Conservation (phyloP, 2,888 invertebrate species). For the Xestoiulus laeticollis region DNA sequence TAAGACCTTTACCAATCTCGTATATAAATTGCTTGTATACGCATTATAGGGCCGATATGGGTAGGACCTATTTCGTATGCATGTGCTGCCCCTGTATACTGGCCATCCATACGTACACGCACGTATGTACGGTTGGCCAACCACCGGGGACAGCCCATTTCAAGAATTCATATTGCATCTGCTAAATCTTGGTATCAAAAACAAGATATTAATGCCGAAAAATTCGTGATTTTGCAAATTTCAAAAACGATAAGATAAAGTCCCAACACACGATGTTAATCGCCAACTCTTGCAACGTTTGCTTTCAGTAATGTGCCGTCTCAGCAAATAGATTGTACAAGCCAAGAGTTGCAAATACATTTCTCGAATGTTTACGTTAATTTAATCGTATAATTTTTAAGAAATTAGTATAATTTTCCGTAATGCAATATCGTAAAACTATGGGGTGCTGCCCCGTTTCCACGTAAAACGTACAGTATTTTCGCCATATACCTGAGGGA, state of each 20-base stretch:
- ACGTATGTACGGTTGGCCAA: neutral
- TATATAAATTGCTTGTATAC: no score
- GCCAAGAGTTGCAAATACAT: neutral
- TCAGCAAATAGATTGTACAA: neutral
- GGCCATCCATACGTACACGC: neutral
- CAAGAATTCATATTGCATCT: no score
- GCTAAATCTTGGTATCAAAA: no score
- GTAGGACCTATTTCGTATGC: no score
- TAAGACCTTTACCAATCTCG: no score
- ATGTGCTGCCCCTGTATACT: neutral
- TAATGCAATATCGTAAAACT: slow-evolving; percentile 20
- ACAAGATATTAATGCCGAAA: neutral
- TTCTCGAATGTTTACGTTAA: neutral
- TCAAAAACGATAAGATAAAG: neutral
- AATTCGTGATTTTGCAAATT: neutral
- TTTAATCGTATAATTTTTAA: slow-evolving; percentile 15
- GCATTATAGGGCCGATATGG: no score
- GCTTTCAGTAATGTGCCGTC: neutral
- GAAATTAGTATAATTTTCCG: slow-evolving; percentile 43
- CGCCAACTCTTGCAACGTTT: no score
- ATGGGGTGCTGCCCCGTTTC: neutral
- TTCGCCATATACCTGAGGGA: neutral
- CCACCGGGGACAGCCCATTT: neutral
- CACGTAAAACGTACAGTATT: no score
- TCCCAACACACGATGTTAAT: neutral